Evolutionary conservation across 2,888 invertebrate species (phyloP), one percentile per base, ranked within the genome.

Genomic region (Cosmorhoe ocellata): DNA sequence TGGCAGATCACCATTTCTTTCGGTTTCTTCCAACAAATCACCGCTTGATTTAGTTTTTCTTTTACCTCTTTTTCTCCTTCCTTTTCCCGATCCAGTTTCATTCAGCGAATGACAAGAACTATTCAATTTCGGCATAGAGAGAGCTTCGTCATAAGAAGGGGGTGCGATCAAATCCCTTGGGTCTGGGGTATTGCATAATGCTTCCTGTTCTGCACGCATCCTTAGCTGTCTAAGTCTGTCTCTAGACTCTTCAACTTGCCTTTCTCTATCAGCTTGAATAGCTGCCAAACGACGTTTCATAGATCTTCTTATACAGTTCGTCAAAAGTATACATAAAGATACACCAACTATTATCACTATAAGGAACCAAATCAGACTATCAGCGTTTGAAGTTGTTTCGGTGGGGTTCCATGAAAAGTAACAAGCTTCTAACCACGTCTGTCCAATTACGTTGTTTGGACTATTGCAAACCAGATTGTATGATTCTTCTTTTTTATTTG

Each of bases 71-170:
- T 78, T 83, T 49, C 77, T 75, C 67, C 75, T 71, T 4, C 81
- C 77, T 57, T 90, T 90, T 2, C 84, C 84, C 0, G 89, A 77
- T 12, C 87, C 86, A 4, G 84, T 71, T 69, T 90, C 90, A 47
- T 85, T 85, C 18, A 91, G 69, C 0, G 93, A 93, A 63, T 92
- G 91, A 65, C 91, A 91, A 0, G 93, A 93, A 2, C 91, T 76
- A 63, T 92, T 93, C 30, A 94, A 67, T 69, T 94, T 92, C 1
- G 95, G 94, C 93, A 96, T 93, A 12, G 93, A 90, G 47, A 96
- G 87, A 26, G 95, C 96, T 82, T 95, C 95, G 64, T 93, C 94
- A 67, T 96, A 96, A 2, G 94, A 93, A 0, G 96, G 96, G 28
- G 95, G 93, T 50, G 93, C 91, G 24, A 94, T 89, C 40, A 92